Evolutionary conservation across 2,888 invertebrate genomes (phyloP).

Genomic region (Lycaena phlaeas): DNA sequence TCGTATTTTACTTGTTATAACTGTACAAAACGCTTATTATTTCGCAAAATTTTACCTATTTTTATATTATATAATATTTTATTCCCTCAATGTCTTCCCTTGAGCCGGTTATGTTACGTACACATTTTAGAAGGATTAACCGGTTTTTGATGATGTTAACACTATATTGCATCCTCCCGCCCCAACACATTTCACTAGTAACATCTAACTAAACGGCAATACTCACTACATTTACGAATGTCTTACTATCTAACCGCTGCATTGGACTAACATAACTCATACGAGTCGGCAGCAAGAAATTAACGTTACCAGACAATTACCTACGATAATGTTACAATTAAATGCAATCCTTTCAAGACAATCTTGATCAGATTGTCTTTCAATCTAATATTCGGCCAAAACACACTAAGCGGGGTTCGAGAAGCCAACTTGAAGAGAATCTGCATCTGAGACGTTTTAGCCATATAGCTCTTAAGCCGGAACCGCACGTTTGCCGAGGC

Average conservation of each 20-base stretch:
- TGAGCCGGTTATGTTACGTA: constrained; percentile 56
- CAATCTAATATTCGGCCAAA: neutral
- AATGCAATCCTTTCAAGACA: constrained; percentile 2
- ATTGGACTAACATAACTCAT: constrained; percentile 13
- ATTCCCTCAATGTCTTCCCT: constrained; percentile 31
- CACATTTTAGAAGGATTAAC: constrained; percentile 62
- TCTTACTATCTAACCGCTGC: constrained; percentile 49
- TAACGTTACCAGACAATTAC: constrained; percentile 47
- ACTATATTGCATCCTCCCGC: constrained; percentile 62
- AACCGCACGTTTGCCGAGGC: no score
- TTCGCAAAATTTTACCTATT: constrained; percentile 63
- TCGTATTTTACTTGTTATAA: constrained; percentile 47
- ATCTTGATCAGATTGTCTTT: neutral
- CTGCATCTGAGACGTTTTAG: no score
- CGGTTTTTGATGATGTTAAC: constrained; percentile 30
- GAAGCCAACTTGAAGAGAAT: no score
- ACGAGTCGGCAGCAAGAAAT: constrained; percentile 28
- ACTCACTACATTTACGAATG: constrained; percentile 54
- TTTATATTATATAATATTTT: constrained; percentile 27
- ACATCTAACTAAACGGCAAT: constrained; percentile 63
- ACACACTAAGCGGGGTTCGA: neutral
- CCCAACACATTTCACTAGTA: constrained; percentile 54
- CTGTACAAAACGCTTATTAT: constrained; percentile 68
- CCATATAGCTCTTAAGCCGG: no score
- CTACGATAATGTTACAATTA: constrained; percentile 39